These are phyloP conservation scores for Chamaetylas fuelleborni DNA, from an alignment of 2,113 vertebrate genomes.

Conservation along the genomic window DNA sequence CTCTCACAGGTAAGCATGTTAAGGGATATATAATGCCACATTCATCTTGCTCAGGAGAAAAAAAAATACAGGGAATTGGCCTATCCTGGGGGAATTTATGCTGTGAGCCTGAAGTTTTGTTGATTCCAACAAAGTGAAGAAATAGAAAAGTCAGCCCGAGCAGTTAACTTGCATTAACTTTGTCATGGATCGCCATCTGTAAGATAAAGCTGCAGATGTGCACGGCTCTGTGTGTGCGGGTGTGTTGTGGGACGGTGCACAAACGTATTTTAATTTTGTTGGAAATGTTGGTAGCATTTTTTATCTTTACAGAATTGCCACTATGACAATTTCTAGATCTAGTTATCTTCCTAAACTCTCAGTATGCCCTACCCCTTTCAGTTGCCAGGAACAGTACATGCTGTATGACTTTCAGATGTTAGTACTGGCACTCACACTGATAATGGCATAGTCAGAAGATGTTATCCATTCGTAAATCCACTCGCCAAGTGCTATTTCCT, in stretches of 20 bases:
- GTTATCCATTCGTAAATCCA: conserved; percentile 21
- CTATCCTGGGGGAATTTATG: conserved; percentile 10
- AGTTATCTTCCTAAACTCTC: neutral
- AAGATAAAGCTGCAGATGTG: neutral
- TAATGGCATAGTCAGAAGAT: conserved; percentile 43
- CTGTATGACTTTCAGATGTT: conserved; percentile 23
- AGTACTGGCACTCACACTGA: neutral
- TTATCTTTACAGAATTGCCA: neutral
- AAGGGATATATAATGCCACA: neutral
- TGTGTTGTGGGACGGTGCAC: neutral
- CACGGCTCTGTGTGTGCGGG: neutral
- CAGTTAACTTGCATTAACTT: conserved; percentile 44
- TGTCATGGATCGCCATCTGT: neutral
- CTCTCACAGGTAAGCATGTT: neutral
- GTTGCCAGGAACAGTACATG: neutral
- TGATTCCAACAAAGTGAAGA: conserved; percentile 8
- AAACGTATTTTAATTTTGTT: neutral
- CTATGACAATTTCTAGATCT: neutral
- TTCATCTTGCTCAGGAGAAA: neutral
- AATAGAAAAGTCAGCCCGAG: conserved; percentile 7
- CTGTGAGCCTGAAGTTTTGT: conserved; percentile 48
- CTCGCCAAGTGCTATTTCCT: neutral
- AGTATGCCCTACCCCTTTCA: neutral
- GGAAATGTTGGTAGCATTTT: neutral
- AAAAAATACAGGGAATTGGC: neutral